Evolutionary conservation across 2,797 vertebrate species (phyloP), one percentile per base, ranked within the genome.

Genomic region (Poeciliopsis presidionis): DNA sequence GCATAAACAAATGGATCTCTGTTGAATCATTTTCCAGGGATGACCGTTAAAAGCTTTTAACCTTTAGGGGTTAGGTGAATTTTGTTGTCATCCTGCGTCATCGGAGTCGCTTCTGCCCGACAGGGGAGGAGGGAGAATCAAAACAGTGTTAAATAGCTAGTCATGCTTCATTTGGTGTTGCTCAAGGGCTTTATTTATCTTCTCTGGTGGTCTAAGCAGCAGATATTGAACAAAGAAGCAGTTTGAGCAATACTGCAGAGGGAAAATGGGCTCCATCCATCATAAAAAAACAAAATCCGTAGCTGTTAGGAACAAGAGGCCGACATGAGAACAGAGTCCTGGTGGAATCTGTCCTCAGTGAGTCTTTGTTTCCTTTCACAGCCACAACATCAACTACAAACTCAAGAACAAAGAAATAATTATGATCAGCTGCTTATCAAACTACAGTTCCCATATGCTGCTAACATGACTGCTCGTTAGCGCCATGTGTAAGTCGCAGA

Each of bases 81-180:
- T 83, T 84, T 81, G 46, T 77, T 86, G 82, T 77, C 76, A 57
- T 81, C 71, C 81, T 90, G 86, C 81, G 49, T 91, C 90, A 89
- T 88, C 22, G 0, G 9, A 46, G 70, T 75, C 70, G 8, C 69
- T 30, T 61, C 43, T 49, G 79, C 77, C 84, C 77, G 69, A 22
- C 20, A 39, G 86, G 83, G 51, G 87, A 84, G 74, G 69, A 30
- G 84, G 74, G 69, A 30, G 70, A 84, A 89, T 86, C 76, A 81
- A 90, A 92, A 91, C 82, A 88, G 75, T 79, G 74, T 88, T 90
- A 89, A 86, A 86, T 78, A 87, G 81, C 80, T 43, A 84, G 86
- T 90, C 87, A 89, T 84, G 89, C 87, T 86, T 91, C 89, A 91
- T 91, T 90, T 82, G 82, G 80, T 73, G 55, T 67, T 70, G 71